Evolutionary conservation across 2,113 vertebrate genomes (phyloP), one percentile per base, ranked within the genome.

Genomic region (Oxygymnocypris stewartii): DNA sequence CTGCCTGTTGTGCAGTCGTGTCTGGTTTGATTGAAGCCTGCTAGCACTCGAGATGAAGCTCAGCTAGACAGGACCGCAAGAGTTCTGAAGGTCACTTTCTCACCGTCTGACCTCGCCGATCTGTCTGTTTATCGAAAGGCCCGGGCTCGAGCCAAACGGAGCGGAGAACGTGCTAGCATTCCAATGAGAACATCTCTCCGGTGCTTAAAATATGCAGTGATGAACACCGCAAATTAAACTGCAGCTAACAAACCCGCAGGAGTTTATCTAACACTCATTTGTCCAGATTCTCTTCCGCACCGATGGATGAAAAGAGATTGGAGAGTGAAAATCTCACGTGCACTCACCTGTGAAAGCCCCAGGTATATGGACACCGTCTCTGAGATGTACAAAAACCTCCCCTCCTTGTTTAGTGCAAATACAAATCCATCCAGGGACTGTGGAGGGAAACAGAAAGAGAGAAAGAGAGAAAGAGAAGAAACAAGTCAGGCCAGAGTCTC

Each of bases 361-460:
- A 99, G 96, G 95, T 99, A 99, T 95, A 99, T 99, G 95, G 98
- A 99, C 90, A 99, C 98, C 4, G 98, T 99, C 96, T 99, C 98
- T 0, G 98, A 99, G 96, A 99, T 99, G 96, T 99, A 99, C 89
- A 99, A 96, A 96, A 99, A 99, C 91, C 97, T 96, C 93, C 97
- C 98, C 95, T 99, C 98, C 94, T 98, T 98, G 95, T 99, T 99
- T 97, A 99, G 96, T 97, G 98, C 98, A 98, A 99, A 99, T 95
- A 99, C 96, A 93, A 99, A 99, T 93, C 97, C 98, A 94, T 99
- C 98, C 95, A 99, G 96, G 92, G 98, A 99, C 98, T 99, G 96
- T 82, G 82, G 90, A 77, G 84, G 91, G 91, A 91, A 82, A 75
- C 9, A 77, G 71, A 75, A 51, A 77, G 69, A 74, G 81, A 81